phyloP scores from a whole-genome alignment of 2,888 invertebrate species.

The Epinotia ramella region DNA sequence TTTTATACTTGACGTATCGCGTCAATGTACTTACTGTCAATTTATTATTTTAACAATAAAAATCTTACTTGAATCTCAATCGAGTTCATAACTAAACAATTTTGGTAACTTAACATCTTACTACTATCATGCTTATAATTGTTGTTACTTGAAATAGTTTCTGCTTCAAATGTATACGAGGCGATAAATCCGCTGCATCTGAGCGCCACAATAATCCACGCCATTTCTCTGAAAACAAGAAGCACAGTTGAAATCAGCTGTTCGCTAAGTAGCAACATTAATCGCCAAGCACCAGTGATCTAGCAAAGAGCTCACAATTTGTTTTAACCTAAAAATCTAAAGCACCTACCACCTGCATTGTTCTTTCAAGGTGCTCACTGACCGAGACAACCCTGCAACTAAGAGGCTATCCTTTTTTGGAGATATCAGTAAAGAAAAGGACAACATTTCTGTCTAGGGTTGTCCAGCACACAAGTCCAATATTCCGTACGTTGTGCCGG shows the following conservation, averaged over 20 bases:
- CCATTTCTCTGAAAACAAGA: slow-evolving; percentile 18
- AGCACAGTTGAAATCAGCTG: slow-evolving; percentile 15
- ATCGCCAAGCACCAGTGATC: slow-evolving; percentile 16
- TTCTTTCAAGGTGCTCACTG: slow-evolving; percentile 5
- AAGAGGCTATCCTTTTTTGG: slow-evolving; percentile 4
- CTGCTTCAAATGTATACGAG: not conserved
- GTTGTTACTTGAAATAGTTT: not conserved
- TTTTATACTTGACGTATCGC: no score
- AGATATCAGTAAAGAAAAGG: slow-evolving; percentile 2
- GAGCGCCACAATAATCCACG: slow-evolving; percentile 18
- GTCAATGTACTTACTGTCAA: no score
- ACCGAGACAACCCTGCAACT: not conserved
- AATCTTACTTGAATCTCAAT: no score
- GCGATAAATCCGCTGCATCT: slow-evolving; percentile 12
- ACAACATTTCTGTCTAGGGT: slow-evolving; percentile 10
- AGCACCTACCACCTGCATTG: slow-evolving; percentile 12
- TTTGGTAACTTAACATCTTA: not conserved
- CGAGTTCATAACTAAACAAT: no score
- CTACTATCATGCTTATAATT: not conserved
- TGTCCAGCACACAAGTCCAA: not conserved
- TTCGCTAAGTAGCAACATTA: slow-evolving; percentile 17
- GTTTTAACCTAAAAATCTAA: slow-evolving; percentile 23
- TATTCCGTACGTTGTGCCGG: slow-evolving; percentile 17
- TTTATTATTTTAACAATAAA: no score
- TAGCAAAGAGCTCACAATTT: slow-evolving; percentile 31